These are phyloP conservation scores for Dysidea cf. avara DNA, from an alignment of 37 sponge, comb jelly and placozoan genomes.

Conservation along the genomic window DNA sequence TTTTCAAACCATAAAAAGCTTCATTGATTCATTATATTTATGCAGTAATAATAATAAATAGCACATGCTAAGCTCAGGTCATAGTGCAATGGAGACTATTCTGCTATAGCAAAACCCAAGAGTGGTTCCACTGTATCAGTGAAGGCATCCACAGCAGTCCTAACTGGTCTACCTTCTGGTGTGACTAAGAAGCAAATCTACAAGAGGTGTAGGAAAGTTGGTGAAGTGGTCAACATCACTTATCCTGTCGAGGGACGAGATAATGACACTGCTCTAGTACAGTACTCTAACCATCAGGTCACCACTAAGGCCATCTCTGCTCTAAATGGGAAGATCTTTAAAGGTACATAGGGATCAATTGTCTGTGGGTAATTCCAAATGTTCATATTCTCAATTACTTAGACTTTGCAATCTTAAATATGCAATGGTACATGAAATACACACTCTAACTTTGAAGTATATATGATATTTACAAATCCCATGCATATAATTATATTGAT, in stretches of 20 bases:
- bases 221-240: constrained; percentile 14
- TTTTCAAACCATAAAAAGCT: too few species aligned
- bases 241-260: constrained; percentile 47
- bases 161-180: constrained; percentile 33
- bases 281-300: constrained; percentile 36
- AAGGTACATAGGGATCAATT: constrained; percentile 7
- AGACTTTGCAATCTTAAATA: too few species aligned
- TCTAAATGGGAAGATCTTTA: constrained; percentile 46
- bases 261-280: constrained; percentile 33
- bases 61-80: too few species aligned
- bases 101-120: constrained; percentile 4
- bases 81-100: too few species aligned
- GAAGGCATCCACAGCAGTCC: constrained; percentile 37
- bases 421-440: too few species aligned
- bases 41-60: too few species aligned
- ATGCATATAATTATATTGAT: too few species aligned
- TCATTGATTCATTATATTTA: too few species aligned
- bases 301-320: constrained; percentile 36
- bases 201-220: constrained; percentile 45
- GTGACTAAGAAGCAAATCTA: constrained; percentile 36
- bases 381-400: too few species aligned
- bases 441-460: too few species aligned
- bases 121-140: constrained; percentile 10
- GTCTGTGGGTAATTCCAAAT: too few species aligned
- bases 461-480: too few species aligned